phyloP scores from a whole-genome alignment of 2,888 invertebrate species.

The Dicyrtoma fusca region DNA sequence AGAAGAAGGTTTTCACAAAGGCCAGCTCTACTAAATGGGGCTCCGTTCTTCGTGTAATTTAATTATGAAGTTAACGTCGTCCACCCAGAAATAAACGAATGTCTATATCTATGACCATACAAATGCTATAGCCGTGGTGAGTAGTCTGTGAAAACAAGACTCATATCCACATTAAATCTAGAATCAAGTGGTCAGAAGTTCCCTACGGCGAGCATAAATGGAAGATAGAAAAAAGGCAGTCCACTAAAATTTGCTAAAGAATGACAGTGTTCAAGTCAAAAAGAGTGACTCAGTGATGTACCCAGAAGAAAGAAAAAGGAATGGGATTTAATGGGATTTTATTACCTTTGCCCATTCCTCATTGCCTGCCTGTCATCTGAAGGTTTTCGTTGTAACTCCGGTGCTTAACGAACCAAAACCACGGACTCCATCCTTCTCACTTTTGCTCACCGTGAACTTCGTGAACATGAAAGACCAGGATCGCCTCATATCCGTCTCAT shows the following conservation, averaged over 20 bases:
- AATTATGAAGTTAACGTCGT: slow-evolving; percentile 30
- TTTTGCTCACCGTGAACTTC: too few relatives aligned
- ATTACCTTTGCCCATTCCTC: slow-evolving; percentile 12
- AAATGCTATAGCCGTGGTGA: background rate
- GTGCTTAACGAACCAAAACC: too few relatives aligned
- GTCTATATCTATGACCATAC: background rate
- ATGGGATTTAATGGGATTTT: slow-evolving; percentile 2
- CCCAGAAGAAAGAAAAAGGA: slow-evolving; percentile 11
- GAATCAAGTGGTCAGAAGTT: background rate
- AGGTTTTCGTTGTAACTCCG: too few relatives aligned
- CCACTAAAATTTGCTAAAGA: background rate
- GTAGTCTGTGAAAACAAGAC: background rate
- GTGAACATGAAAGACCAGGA: too few relatives aligned
- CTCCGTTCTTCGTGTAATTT: slow-evolving; percentile 30
- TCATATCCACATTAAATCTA: slow-evolving; percentile 7
- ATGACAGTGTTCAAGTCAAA: background rate
- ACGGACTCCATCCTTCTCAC: too few relatives aligned
- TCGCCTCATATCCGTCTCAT: too few relatives aligned
- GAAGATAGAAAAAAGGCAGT: background rate
- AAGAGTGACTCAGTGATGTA: slow-evolving; percentile 8
- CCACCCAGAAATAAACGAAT: background rate
- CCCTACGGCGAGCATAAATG: too few relatives aligned
- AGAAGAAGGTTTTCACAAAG: background rate
- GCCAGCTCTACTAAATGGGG: slow-evolving; percentile 24
- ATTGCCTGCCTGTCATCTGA: slow-evolving; percentile 11